Evolutionary conservation across 2,113 vertebrate species (phyloP).

Genomic region (Petrocephalus microphthalmus): DNA sequence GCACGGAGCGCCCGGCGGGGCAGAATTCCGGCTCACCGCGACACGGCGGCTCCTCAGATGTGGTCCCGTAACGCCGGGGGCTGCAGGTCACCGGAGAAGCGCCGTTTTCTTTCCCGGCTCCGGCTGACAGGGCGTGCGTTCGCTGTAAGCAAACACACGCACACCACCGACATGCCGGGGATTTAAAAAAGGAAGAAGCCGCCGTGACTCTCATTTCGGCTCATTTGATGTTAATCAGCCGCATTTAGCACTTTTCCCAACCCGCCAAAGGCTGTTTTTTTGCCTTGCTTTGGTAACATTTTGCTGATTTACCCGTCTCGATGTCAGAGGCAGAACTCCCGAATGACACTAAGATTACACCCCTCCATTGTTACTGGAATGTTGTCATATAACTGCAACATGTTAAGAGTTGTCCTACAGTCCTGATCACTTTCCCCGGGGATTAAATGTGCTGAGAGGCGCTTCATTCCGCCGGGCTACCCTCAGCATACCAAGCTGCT

Average conservation of each 20-base stretch:
- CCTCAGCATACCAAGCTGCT: not conserved
- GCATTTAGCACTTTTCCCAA: not conserved
- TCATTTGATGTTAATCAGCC: not conserved
- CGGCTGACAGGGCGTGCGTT: not conserved
- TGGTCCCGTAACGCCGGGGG: not conserved
- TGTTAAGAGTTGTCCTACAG: not conserved
- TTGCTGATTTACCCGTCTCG: not conserved
- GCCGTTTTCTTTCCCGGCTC: not conserved
- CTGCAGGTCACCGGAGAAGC: not conserved
- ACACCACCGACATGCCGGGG: not conserved
- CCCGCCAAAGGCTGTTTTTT: not conserved
- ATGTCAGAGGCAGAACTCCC: not conserved
- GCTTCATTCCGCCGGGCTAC: not conserved
- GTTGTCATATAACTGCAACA: slow-evolving; percentile 6
- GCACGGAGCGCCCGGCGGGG: not conserved
- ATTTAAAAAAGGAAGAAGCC: not conserved
- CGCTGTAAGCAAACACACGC: not conserved
- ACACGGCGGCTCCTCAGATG: not conserved
- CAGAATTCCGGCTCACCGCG: not conserved
- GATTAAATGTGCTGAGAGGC: not conserved
- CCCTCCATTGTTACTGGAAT: not conserved
- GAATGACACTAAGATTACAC: not conserved
- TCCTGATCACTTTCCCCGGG: not conserved
- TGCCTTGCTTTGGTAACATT: not conserved
- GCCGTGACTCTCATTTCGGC: not conserved